Conservation (phyloP, 2,888 invertebrate genomes). For the Fissipunctia ypsillon region DNA sequence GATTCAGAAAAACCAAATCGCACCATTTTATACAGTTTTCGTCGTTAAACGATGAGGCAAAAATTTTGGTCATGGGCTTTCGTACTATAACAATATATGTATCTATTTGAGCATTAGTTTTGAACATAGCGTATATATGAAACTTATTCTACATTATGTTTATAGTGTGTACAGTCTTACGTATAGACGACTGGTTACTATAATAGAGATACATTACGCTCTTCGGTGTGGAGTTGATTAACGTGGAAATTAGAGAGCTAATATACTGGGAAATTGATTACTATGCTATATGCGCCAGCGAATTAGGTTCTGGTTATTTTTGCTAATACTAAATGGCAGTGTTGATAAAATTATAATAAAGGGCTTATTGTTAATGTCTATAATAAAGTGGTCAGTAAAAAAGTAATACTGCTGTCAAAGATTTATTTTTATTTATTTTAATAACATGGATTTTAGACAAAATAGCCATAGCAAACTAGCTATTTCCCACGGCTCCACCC, state of each 20-base stretch:
- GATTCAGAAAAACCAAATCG: no score
- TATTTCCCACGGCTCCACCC: no score
- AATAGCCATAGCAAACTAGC: neutral
- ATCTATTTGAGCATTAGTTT: no score
- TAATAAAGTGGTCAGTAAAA: neutral
- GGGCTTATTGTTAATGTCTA: neutral
- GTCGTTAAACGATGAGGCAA: no score
- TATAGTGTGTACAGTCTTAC: no score
- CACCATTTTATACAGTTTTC: no score
- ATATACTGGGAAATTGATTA: conserved; percentile 37
- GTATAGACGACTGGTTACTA: no score
- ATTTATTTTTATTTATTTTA: neutral
- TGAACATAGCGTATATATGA: no score
- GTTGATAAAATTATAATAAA: neutral
- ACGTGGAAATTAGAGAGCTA: conserved; percentile 35
- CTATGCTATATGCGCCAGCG: neutral
- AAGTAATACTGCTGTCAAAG: neutral
- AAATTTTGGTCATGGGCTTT: no score
- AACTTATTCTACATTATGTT: no score
- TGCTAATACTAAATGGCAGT: neutral
- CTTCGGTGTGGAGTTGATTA: conserved; percentile 29
- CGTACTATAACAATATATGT: no score
- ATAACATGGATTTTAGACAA: neutral
- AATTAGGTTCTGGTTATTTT: neutral
- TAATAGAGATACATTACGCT: no score